Base-by-base conservation (phyloP, 2,113 vertebrate genomes). In the Oreamnos americanus region DNA sequence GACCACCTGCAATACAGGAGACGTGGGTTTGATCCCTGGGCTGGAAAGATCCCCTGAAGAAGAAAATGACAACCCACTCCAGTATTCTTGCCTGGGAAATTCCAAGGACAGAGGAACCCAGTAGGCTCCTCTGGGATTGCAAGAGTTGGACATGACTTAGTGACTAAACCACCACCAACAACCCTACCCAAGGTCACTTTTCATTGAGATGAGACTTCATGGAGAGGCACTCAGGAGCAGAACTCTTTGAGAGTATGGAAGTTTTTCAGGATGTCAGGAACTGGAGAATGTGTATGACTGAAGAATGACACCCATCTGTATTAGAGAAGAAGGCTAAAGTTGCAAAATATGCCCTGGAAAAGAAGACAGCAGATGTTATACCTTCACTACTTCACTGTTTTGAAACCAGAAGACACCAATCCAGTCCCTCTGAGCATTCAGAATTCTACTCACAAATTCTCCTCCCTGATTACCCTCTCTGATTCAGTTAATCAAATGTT, bases 401-500 rank as follows among this genome's bases (percentile, higher is more conserved):
- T 88, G 25, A 95, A 97, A 84, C 55, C 36, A 36, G 67, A 96
- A 96, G 82, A 43, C 62, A 74, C 26, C 1, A 4, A 67, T 62
- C 55, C 43, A 49, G 2, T 23, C 49, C 26, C 12, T 81, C 49
- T 85, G 45, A 33, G 14, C 28, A 36, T 94, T 96, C 96, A 92
- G 55, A 62, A 95, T 88, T 88, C 81, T 74, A 78, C 82, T 79
- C 67, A 96, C 92, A 95, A 91, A 91, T 21, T 79, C 43, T 11
- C 36, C 43, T 87, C 53, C 84, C 78, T 55, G n/a, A 87, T 91
- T 88, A 91, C 74, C 4, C 26, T 82, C 85, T 87, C 43, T 91
- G 49, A 30, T 82, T 89, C 74, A 87, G 53, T 89, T 88, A 97
- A 96, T 82, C 86, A 83, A 64, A 83, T 71, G 3, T 67, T 96